These are phyloP conservation scores for Monopterus albus DNA, from an alignment of 2,113 vertebrate species.

Conservation along the genomic window DNA sequence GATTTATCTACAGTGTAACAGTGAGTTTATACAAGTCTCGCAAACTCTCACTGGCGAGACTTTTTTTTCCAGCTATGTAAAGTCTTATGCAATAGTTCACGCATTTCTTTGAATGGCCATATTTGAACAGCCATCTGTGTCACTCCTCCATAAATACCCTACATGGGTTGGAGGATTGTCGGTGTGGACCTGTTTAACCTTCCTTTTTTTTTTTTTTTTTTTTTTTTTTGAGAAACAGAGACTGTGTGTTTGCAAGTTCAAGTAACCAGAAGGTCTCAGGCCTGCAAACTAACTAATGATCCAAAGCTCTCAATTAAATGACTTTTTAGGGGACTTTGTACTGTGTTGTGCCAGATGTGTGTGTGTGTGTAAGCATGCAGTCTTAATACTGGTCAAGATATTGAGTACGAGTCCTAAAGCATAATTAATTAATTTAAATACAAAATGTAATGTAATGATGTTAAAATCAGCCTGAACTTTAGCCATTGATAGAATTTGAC, in stretches of 20 bases:
- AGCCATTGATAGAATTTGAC: too few species aligned
- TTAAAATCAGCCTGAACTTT: too few species aligned
- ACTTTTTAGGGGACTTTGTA: neutral
- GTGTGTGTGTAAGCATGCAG: too few species aligned
- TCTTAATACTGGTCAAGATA: too few species aligned
- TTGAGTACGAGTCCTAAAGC: neutral
- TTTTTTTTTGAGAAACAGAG: constrained; percentile 42
- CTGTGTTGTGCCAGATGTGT: neutral
- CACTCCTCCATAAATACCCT: constrained; percentile 67
- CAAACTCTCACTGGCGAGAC: too few species aligned
- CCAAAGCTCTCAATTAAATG: neutral
- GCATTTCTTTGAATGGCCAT: too few species aligned
- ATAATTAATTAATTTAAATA: neutral
- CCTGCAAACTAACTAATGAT: constrained; percentile 2
- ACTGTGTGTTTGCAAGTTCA: constrained; percentile 26
- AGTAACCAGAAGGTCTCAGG: constrained; percentile 5
- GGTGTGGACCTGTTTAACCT: constrained; percentile 37
- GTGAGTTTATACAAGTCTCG: too few species aligned
- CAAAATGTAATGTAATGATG: too few species aligned
- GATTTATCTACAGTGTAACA: too few species aligned
- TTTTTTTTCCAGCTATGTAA: too few species aligned
- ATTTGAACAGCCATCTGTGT: constrained; percentile 71
- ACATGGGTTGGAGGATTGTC: constrained; percentile 34
- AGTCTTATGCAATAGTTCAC: too few species aligned
- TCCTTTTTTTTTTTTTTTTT: too few species aligned